phyloP scores from a whole-genome alignment of 2,888 invertebrate genomes.

The Allophyes oxyacanthae region DNA sequence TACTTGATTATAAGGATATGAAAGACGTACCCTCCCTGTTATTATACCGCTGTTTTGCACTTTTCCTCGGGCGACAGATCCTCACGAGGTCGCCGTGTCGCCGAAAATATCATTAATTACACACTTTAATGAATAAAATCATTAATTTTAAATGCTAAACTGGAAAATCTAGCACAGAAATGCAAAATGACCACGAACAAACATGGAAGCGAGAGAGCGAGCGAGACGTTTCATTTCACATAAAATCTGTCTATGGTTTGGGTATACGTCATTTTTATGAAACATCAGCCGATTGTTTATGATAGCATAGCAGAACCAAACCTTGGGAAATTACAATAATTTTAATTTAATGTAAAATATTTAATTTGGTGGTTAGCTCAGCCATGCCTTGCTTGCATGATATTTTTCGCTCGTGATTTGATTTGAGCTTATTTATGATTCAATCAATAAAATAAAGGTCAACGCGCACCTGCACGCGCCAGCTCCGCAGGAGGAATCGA shows the following conservation, averaged over 20 bases:
- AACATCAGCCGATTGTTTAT: constrained; percentile 54
- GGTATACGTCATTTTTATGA: constrained; percentile 69
- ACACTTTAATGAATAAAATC: constrained; percentile 80
- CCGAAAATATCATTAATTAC: constrained; percentile 87
- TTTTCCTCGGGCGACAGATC: constrained; percentile 84
- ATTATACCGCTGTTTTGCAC: constrained; percentile 83
- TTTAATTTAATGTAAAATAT: too few relatives aligned
- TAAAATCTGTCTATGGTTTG: constrained; percentile 72
- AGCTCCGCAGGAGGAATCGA: too few relatives aligned
- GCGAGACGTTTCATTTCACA: constrained; percentile 76
- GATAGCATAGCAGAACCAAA: constrained; percentile 15
- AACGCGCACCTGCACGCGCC: too few relatives aligned
- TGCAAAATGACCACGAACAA: constrained; percentile 89
- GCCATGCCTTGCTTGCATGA: too few relatives aligned
- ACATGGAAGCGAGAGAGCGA: constrained; percentile 88
- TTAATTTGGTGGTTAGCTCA: too few relatives aligned
- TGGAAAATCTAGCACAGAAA: constrained; percentile 87
- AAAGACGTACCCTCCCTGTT: constrained; percentile 89
- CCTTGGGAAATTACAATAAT: too few relatives aligned
- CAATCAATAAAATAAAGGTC: too few relatives aligned
- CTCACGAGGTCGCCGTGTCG: constrained; percentile 85
- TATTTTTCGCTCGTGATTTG: too few relatives aligned
- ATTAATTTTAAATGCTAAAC: constrained; percentile 82
- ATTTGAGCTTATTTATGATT: too few relatives aligned
- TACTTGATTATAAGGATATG: constrained; percentile 85